Conservation (phyloP, 2,888 invertebrate genomes). For the Chamaedrilus cognettii region DNA sequence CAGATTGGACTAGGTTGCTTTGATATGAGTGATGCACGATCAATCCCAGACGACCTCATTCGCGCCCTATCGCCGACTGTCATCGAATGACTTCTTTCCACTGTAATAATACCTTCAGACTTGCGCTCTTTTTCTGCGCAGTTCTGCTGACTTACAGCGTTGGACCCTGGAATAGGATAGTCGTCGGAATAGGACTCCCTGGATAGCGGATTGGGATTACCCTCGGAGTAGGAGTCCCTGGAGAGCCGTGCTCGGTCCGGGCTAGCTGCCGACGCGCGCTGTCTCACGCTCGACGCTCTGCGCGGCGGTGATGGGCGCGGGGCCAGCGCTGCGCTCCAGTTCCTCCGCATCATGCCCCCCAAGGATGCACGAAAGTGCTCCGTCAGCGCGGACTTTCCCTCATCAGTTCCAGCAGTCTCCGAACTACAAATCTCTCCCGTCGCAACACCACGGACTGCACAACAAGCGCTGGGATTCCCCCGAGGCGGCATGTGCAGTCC, state of each 20-base stretch:
- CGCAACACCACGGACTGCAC: too few relatives aligned
- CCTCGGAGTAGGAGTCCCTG: neutral
- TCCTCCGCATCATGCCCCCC: neutral
- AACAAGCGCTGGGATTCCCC: too few relatives aligned
- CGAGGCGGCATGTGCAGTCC: too few relatives aligned
- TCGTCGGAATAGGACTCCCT: too few relatives aligned
- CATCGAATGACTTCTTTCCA: neutral
- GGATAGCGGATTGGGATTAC: too few relatives aligned
- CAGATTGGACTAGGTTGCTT: too few relatives aligned
- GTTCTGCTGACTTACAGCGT: too few relatives aligned
- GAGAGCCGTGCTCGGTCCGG: too few relatives aligned
- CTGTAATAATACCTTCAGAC: neutral
- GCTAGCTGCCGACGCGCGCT: neutral
- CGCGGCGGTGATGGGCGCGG: too few relatives aligned
- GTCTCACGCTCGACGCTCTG: neutral
- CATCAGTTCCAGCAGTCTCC: neutral
- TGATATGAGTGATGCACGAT: too few relatives aligned
- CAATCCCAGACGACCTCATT: neutral
- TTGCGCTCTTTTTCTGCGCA: neutral
- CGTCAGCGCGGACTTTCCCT: neutral
- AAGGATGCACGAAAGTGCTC: neutral
- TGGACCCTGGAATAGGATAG: too few relatives aligned
- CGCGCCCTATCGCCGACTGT: neutral
- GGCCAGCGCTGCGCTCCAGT: neutral
- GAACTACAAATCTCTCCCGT: too few relatives aligned